A percentile compares a stretch with the other conserved stretches of the same genome.
phyloP scores from a whole-genome alignment of 2,888 invertebrate genomes.

The Stomorhina lunata region DNA sequence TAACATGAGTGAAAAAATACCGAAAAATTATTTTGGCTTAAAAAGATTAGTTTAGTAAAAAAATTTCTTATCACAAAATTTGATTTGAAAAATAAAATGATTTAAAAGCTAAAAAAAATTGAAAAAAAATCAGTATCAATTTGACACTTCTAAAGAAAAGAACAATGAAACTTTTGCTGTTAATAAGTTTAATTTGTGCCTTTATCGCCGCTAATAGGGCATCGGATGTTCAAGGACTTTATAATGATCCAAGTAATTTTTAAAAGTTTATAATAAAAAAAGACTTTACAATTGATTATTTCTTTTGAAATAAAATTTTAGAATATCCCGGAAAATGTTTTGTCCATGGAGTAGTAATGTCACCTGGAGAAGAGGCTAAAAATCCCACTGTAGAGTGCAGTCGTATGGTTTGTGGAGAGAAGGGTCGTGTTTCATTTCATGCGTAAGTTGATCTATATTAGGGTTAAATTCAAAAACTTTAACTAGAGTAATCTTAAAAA shows the following conservation, averaged over 20 bases:
- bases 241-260: conserved; percentile 24
- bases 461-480: too few species aligned
- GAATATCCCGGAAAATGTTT: conserved; percentile 35
- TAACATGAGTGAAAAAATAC: too few species aligned
- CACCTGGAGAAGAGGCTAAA: neutral
- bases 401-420: neutral
- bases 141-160: neutral
- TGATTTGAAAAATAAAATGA: too few species aligned
- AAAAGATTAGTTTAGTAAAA: too few species aligned
- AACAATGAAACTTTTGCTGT: conserved; percentile 22
- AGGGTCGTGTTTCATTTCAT: neutral
- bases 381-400: neutral
- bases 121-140: neutral
- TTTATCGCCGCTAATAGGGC: neutral
- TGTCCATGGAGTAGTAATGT: neutral
- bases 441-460: neutral
- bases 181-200: neutral
- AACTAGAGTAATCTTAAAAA: too few species aligned
- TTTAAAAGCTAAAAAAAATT: neutral
- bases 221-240: conserved; percentile 1
- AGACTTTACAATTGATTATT: neutral
- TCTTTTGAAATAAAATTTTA: neutral
- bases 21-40: too few species aligned
- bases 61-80: too few species aligned
- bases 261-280: neutral